Conservation (phyloP, 2,113 vertebrate species). For the Polypterus bichir region DNA sequence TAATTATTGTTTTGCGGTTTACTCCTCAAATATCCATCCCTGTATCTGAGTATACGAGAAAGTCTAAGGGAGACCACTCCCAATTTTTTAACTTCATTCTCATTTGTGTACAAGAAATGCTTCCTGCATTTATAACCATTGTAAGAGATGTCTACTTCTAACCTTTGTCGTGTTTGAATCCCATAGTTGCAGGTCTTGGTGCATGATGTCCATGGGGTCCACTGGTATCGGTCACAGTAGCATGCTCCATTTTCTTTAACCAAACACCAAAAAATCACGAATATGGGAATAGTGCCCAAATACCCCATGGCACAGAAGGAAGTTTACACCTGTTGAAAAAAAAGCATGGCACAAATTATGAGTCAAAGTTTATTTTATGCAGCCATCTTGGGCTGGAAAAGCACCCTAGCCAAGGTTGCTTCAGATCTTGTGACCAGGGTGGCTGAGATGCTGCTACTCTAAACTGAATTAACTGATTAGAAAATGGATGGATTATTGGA, state of each 20-base stretch:
- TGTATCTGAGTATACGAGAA: background rate
- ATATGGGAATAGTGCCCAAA: too few relatives aligned
- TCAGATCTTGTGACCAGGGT: too few relatives aligned
- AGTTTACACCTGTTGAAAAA: too few relatives aligned
- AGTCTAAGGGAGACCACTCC: background rate
- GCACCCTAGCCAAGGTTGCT: too few relatives aligned
- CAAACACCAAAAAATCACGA: too few relatives aligned
- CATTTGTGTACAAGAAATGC: background rate
- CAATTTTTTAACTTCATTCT: background rate
- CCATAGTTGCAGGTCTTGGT: constrained; percentile 69
- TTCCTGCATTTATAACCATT: background rate
- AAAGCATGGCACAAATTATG: too few relatives aligned
- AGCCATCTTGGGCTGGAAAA: too few relatives aligned
- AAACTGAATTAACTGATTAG: too few relatives aligned
- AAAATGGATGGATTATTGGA: too few relatives aligned
- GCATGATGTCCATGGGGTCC: constrained; percentile 68
- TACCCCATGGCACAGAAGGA: too few relatives aligned
- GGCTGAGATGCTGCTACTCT: too few relatives aligned
- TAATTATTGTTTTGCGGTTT: background rate
- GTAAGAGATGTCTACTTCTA: constrained; percentile 3
- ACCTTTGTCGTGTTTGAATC: constrained; percentile 61
- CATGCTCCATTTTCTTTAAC: constrained; percentile 33
- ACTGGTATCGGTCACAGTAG: constrained; percentile 71
- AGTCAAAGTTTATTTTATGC: too few relatives aligned
- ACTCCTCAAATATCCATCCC: background rate